Base-by-base conservation (phyloP, 2,113 vertebrate species). In the Mesocricetus auratus region DNA sequence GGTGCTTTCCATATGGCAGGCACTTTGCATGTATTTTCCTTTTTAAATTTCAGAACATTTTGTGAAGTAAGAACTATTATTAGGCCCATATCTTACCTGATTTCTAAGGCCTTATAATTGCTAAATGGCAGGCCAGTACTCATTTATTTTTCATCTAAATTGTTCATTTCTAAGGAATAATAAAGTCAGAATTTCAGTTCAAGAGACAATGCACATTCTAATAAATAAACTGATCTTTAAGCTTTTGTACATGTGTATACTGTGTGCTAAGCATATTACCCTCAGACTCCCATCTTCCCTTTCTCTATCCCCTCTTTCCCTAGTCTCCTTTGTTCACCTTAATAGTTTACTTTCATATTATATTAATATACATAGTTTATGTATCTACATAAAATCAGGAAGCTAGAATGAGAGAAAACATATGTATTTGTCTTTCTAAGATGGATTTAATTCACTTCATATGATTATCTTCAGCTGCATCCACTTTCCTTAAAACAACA, bases 111-210 rank as follows among this genome's bases (percentile, higher is more conserved):
- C 56, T 96, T 0, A 83, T 0, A 69, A 45, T 60, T 79, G 78
- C 42, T 93, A 96, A 92, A 89, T 0, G 74, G 89, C 60, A 78
- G 31, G 33, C 11, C 15, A 71, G 33, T n/a, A 71, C 33, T 86
- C 42, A 42, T 15, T 0, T 16, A 95, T 31, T 94, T 94, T 83
- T 88, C 69, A 96, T 96, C 5, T 74, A 91, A 96, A 90, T 73
- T 78, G 58, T 94, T 42, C 10, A 90, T 89, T 96, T 39, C 88
- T 96, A 85, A 83, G 16, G 81, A 53, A 90, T 74, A 92, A 77
- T 82, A 86, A 96, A 96, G 88, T 26, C 89, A 83, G 45, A 94
- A 88, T 95, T 91, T 92, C 16, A 77, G 82, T 94, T 94, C 60
- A 95, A 81, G 79, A 96, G 60, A 79, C 2, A 19, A 36, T 58